A percentile compares a stretch with the other conserved stretches of the same genome.
Evolutionary conservation across 2,888 invertebrate genomes (phyloP).

Genomic region (Cephus rjabovi): DNA sequence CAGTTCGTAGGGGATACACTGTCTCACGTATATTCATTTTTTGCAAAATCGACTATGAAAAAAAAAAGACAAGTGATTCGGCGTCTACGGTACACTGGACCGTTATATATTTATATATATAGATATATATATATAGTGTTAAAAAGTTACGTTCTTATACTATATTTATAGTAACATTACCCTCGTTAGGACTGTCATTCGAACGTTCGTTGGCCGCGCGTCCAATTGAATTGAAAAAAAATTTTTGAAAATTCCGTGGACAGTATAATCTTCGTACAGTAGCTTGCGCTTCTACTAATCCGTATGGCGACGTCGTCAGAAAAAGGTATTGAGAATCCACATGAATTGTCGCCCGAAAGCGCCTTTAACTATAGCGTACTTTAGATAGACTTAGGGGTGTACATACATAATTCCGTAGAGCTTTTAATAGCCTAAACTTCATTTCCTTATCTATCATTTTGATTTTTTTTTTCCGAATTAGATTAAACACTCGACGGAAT

Average conservation of each 20-base stretch:
- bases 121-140: too few species aligned
- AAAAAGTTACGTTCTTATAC: background rate
- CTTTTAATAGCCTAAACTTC: constrained; percentile 14
- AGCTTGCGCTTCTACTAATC: constrained; percentile 11
- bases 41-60: background rate
- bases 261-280: background rate
- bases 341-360: background rate
- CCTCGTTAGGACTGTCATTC: background rate
- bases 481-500: background rate
- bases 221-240: background rate
- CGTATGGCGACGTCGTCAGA: background rate
- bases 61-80: background rate
- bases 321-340: background rate
- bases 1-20: background rate
- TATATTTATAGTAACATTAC: background rate
- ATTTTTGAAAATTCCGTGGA: background rate
- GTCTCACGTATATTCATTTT: background rate
- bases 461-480: background rate
- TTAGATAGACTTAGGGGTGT: constrained; percentile 22
- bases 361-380: background rate
- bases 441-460: background rate
- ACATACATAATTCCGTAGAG: constrained; percentile 29
- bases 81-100: background rate
- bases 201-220: too few species aligned
- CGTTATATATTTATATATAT: background rate